phyloP scores from a whole-genome alignment of 2,888 invertebrate species.

The Dorcus parallelipipedus region DNA sequence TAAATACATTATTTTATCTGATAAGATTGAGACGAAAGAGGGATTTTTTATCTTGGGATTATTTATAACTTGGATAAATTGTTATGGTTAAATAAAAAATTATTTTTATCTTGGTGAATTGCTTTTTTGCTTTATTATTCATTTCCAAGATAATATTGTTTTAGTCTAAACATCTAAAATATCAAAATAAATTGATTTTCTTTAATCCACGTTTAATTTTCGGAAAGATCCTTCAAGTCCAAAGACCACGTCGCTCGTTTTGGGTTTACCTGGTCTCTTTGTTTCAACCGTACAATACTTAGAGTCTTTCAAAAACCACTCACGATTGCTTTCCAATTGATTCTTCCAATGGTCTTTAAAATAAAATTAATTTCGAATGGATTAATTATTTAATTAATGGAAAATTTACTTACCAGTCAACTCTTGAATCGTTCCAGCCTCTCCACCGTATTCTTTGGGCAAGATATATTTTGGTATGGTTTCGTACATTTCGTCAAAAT shows the following conservation, averaged over 20 bases:
- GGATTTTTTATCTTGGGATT: too few species aligned
- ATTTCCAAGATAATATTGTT: too few species aligned
- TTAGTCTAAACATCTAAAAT: too few species aligned
- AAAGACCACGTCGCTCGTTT: conserved; percentile 54
- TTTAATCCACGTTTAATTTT: conserved; percentile 26
- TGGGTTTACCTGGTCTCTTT: conserved; percentile 53
- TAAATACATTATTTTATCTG: too few species aligned
- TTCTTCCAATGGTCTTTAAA: conserved; percentile 51
- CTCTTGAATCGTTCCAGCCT: conserved; percentile 53
- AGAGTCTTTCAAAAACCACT: conserved; percentile 54
- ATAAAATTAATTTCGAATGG: not conserved
- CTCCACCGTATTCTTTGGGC: conserved; percentile 66
- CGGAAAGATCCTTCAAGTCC: conserved; percentile 46
- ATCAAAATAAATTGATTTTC: too few species aligned
- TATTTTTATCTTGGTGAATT: too few species aligned
- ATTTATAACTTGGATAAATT: too few species aligned
- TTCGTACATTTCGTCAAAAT: conserved; percentile 56
- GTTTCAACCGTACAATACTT: conserved; percentile 52
- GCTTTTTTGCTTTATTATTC: too few species aligned
- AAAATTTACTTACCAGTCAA: conserved; percentile 46
- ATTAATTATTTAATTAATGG: not conserved
- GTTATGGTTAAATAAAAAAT: too few species aligned
- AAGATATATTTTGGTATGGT: conserved; percentile 57
- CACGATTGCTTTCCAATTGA: conserved; percentile 51
- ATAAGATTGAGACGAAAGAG: too few species aligned